phyloP scores from a whole-genome alignment of 2,888 invertebrate species.

The Eretmocerus hayati region DNA sequence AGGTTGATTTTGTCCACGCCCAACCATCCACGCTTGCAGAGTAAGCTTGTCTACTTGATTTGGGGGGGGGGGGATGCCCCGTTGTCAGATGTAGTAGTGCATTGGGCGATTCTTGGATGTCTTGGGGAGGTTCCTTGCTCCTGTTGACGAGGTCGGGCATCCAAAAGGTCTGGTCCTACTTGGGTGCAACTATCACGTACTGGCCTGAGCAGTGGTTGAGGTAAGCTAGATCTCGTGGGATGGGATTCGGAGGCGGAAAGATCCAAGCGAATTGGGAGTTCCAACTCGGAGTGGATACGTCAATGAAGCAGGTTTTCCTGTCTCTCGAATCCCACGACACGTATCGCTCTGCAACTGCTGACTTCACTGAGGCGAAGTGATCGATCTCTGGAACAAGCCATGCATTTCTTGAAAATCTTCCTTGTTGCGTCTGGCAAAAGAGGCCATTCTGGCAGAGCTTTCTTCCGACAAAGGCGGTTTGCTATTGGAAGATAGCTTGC shows the following conservation, averaged over 20 bases:
- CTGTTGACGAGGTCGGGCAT: slow-evolving; percentile 12
- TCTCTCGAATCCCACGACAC: slow-evolving; percentile 5
- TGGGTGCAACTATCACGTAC: no score
- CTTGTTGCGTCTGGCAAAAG: slow-evolving; percentile 13
- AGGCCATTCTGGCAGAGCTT: slow-evolving; percentile 20
- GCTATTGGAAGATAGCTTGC: slow-evolving; percentile 28
- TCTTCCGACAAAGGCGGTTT: slow-evolving; percentile 26
- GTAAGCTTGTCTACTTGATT: slow-evolving; percentile 1
- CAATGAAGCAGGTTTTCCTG: slow-evolving; percentile 17
- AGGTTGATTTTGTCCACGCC: slow-evolving; percentile 3
- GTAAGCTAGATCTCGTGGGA: slow-evolving; percentile 18
- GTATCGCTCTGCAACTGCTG: slow-evolving; percentile 17
- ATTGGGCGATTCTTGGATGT: slow-evolving; percentile 9
- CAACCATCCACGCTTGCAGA: slow-evolving; percentile 12
- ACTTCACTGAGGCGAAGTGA: slow-evolving; percentile 19
- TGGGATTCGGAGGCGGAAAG: slow-evolving; percentile 20
- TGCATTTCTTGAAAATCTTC: slow-evolving; percentile 20
- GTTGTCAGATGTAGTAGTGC: slow-evolving; percentile 1
- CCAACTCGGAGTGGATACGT: slow-evolving; percentile 19
- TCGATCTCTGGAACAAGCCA: slow-evolving; percentile 23
- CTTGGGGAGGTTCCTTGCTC: slow-evolving; percentile 12
- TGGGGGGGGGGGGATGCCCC: neutral
- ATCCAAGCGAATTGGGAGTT: slow-evolving; percentile 15
- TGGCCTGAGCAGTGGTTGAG: slow-evolving; percentile 16
- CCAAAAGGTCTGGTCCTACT: slow-evolving; percentile 22